Base-by-base conservation (phyloP, 2,113 vertebrate species). In the Pungitius pungitius region DNA sequence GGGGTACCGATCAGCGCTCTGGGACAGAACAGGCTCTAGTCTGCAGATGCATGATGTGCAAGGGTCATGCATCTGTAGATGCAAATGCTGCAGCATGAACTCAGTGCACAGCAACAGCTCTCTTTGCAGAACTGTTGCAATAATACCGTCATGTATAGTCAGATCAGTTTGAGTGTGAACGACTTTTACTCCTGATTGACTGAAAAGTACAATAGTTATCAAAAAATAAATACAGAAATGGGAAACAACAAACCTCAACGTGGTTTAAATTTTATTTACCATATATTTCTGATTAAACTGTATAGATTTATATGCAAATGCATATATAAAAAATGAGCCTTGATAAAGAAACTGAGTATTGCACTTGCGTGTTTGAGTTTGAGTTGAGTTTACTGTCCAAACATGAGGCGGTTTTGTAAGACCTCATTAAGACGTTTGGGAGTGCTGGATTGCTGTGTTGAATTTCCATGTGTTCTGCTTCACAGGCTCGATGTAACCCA, bases 381-480 rank as follows among this genome's bases (percentile, higher is more conserved):
- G 27, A 58, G 39, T 69, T 10, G 15, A 33, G 22, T 58, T 75
- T 20, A n/a, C 52, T 17, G 52, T 47, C 2, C 24, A 47, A 42
- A 40, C 35, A 47, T n/a, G 12, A 14, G 14, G 13, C 4, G 2
- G 45, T 68, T 58, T 18, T 17, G 9, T 56, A 61, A 68, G 39
- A 30, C 40, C 45, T 71, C 49, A 18, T 68, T 45, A 47, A 54
- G 35, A 52, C 56, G 24, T 24, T 55, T 2, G 6, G 45, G 39
- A 62, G 15, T 56, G 67, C 58, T 69, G 13, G 3, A 27, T 20
- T 27, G 12, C n/a, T 8, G 67, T 65, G 37, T 69, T 35, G 12
- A 11, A 62, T 79, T 59, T 67, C 51, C 35, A 43, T 54, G 7
- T 45, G 14, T 69, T 60, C 4, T 45, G 49, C 30, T 22, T 24